These are phyloP conservation scores for Netta rufina DNA, from an alignment of 2,797 vertebrate genomes.

Conservation along the genomic window DNA sequence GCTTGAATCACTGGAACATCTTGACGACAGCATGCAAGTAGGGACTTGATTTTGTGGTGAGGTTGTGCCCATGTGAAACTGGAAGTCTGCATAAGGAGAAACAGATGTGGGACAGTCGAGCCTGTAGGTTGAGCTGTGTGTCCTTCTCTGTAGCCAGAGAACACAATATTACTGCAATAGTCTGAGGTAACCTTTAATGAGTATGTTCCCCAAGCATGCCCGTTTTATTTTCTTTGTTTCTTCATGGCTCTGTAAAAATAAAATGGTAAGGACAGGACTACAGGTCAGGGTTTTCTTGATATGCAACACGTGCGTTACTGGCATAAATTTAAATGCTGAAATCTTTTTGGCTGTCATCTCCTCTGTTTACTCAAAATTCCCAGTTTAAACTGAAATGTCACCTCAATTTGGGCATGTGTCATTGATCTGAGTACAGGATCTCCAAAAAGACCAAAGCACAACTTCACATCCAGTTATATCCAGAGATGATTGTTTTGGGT, in stretches of 20 bases:
- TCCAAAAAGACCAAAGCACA: not conserved
- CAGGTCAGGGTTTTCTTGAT: slow-evolving; percentile 37
- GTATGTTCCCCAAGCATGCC: not conserved
- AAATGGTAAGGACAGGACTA: not conserved
- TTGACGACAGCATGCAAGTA: fast-evolving
- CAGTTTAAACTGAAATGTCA: not conserved
- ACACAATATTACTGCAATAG: fast-evolving
- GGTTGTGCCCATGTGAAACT: not conserved
- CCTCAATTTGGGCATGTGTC: not conserved
- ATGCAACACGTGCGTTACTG: not conserved
- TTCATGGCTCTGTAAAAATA: not conserved
- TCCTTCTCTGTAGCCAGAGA: not conserved
- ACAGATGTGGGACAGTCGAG: fast-evolving
- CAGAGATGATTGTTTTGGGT: not conserved
- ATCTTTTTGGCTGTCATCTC: not conserved
- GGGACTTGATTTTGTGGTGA: not conserved
- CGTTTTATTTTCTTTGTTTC: not conserved
- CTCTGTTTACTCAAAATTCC: slow-evolving; percentile 12
- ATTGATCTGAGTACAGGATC: not conserved
- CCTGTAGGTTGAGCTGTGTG: not conserved
- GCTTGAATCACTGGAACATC: not conserved
- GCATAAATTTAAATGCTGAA: not conserved
- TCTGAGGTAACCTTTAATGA: not conserved
- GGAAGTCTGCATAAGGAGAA: not conserved
- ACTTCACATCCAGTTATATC: not conserved